phyloP scores from a whole-genome alignment of 1,140 invertebrate species.

The Aphelenchoides fujianensis region DNA sequence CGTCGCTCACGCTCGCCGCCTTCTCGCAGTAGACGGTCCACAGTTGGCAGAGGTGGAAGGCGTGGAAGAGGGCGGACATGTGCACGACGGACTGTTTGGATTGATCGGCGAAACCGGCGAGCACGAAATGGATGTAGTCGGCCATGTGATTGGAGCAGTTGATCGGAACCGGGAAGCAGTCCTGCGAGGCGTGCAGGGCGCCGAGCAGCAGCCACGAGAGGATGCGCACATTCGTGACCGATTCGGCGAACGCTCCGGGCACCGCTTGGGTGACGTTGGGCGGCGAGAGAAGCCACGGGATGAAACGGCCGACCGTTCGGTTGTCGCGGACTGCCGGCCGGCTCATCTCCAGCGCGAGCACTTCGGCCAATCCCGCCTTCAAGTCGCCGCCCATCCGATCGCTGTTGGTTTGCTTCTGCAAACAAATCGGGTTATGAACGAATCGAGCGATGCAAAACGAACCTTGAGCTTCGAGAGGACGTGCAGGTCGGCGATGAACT shows the following conservation, averaged over 20 bases:
- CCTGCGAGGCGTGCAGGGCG: constrained; percentile 78
- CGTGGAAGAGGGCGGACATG: constrained; percentile 78
- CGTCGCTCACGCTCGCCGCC: constrained; percentile 69
- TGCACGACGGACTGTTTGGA: constrained; percentile 72
- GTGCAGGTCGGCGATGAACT: constrained; percentile 92
- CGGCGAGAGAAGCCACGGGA: constrained; percentile 60
- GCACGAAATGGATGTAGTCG: constrained; percentile 86
- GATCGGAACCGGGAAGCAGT: constrained; percentile 84
- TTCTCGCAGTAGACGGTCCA: constrained; percentile 98
- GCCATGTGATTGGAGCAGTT: constrained; percentile 91
- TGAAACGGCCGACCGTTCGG: constrained; percentile 57
- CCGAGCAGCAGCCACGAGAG: constrained; percentile 92
- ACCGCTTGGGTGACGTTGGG: constrained; percentile 65
- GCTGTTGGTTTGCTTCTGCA: constrained; percentile 77
- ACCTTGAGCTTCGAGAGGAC: constrained; percentile 94
- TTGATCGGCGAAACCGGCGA: constrained; percentile 93
- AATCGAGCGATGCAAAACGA: constrained; percentile 23
- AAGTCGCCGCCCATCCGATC: constrained; percentile 66
- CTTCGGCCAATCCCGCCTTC: constrained; percentile 70
- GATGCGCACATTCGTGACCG: constrained; percentile 85
- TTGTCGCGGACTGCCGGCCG: constrained; percentile 51
- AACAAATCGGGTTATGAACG: constrained; percentile 38
- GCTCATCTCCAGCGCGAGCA: constrained; percentile 57
- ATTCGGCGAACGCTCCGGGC: constrained; percentile 89
- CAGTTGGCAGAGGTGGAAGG: constrained; percentile 74